Percentiles rank a stretch among this genome's conserved stretches.
These are phyloP conservation scores for Eurypyga helias DNA, from an alignment of 2,113 vertebrate genomes.

Conservation along the genomic window DNA sequence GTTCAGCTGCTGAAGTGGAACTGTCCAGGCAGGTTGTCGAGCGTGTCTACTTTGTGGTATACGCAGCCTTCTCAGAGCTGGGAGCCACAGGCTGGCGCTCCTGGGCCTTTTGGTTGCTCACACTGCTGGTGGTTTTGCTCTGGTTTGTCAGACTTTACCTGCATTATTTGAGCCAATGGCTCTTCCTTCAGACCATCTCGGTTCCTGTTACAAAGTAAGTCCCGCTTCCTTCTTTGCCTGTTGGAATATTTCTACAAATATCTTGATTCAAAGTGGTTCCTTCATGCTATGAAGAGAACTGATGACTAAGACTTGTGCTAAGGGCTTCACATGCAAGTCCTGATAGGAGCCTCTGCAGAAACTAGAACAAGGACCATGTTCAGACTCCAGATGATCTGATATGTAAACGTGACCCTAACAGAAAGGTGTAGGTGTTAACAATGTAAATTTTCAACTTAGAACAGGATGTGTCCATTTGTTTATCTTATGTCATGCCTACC, in stretches of 20 bases:
- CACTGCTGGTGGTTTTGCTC: conserved; percentile 81
- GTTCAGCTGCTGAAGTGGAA: not conserved
- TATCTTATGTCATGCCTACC: not conserved
- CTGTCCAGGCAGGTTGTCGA: conserved; percentile 17
- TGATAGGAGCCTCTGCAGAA: not conserved
- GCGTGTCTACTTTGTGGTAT: conserved; percentile 67
- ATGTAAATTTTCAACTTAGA: not conserved
- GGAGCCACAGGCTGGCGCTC: conserved; percentile 74
- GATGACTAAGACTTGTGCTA: not conserved
- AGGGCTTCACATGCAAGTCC: not conserved
- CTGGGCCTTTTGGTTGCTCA: conserved; percentile 79
- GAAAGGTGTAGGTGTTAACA: not conserved
- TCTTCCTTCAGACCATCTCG: conserved; percentile 86
- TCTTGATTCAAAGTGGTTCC: not conserved
- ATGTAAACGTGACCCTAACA: not conserved
- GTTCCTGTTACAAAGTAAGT: conserved; percentile 93
- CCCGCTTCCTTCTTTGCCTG: not conserved
- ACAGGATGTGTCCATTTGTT: not conserved
- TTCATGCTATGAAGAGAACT: not conserved
- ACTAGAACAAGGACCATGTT: not conserved
- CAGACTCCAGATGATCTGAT: not conserved
- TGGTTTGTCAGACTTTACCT: conserved; percentile 93
- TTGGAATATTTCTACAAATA: not conserved
- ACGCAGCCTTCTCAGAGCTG: conserved; percentile 80
- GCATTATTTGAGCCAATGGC: conserved; percentile 94